phyloP scores from a whole-genome alignment of 2,888 invertebrate species.

The Julus scanicus region DNA sequence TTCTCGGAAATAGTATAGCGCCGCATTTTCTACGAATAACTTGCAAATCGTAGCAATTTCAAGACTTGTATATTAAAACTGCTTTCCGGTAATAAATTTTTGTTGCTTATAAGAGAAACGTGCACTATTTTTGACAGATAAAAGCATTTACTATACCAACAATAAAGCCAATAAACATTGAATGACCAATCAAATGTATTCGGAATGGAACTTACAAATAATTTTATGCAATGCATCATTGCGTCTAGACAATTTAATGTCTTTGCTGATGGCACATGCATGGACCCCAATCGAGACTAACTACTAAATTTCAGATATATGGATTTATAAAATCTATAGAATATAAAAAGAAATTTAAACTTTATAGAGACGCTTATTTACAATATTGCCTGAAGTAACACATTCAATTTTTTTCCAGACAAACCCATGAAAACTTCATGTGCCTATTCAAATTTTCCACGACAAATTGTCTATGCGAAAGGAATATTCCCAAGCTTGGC shows the following conservation, averaged over 20 bases:
- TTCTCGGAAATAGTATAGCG: not conserved
- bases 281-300: not conserved
- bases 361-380: not conserved
- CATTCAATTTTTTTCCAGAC: conserved; percentile 12
- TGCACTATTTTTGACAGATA: not conserved
- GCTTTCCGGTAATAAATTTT: not conserved
- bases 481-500: not conserved
- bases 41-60: not conserved
- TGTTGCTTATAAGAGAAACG: not conserved
- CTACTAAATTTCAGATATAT: not conserved
- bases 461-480: not conserved
- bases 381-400: not conserved
- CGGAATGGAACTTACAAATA: not conserved
- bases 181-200: not conserved
- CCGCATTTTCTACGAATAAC: not conserved
- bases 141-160: not conserved
- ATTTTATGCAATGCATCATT: not conserved
- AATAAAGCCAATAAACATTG: not conserved
- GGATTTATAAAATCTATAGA: not conserved
- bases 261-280: not conserved
- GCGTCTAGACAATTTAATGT: conserved; percentile 35
- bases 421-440: conserved; percentile 5
- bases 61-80: not conserved
- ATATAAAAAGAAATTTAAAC: not conserved
- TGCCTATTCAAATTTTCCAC: not conserved